Evolutionary conservation across 1,140 invertebrate species (phyloP).

Genomic region (Calephelis nemesis): DNA sequence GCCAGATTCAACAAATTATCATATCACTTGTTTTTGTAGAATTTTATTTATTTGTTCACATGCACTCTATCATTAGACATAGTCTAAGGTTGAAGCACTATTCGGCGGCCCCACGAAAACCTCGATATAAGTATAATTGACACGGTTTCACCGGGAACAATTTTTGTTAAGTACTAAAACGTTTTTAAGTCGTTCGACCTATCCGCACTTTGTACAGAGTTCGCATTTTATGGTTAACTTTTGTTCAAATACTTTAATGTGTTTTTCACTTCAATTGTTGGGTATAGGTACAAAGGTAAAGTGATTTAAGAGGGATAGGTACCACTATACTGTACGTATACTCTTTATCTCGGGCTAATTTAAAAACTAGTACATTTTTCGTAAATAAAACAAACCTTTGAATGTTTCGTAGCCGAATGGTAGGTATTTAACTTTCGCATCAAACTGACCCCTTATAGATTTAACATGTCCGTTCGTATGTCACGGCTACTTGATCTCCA

Average conservation of each 20-base stretch:
- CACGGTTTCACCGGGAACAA: constrained; percentile 12
- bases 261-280: background rate
- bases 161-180: constrained; percentile 18
- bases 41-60: background rate
- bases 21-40: background rate
- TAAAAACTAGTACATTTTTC: too few species aligned
- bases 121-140: constrained; percentile 18
- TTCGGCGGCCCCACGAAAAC: constrained; percentile 13
- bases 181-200: constrained; percentile 14
- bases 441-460: too few species aligned
- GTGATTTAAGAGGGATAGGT: too few species aligned
- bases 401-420: too few species aligned
- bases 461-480: too few species aligned
- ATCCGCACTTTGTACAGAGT: constrained; percentile 13
- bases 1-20: background rate
- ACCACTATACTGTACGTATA: too few species aligned
- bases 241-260: background rate
- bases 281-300: background rate
- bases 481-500: too few species aligned
- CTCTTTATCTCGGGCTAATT: too few species aligned
- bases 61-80: background rate
- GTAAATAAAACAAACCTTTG: too few species aligned
- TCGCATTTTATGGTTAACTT: constrained; percentile 2
- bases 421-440: too few species aligned
- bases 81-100: constrained; percentile 6